Evolutionary conservation across 2,797 vertebrate genomes (phyloP), one percentile per base, ranked within the genome.

Genomic region (Adrianichthys oophorus): DNA sequence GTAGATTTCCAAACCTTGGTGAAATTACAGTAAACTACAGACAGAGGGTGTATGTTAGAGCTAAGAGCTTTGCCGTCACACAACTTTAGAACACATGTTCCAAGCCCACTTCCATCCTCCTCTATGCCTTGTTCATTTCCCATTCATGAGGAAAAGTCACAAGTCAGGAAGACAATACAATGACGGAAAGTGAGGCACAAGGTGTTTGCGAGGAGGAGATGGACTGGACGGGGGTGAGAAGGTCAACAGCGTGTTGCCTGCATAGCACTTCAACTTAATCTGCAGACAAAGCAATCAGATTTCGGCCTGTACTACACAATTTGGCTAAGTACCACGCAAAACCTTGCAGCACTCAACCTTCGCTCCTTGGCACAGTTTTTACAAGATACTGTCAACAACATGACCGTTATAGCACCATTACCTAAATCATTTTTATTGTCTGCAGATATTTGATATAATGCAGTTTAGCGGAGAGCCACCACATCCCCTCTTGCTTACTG

Each of bases 31-130:
- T 41, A 26, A 64, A 48, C 23, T 56, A 17, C 23, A 26, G 48
- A 63, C 7, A 1, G 1, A 59, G 59, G 46, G 17, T 40, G 10
- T 45, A 62, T 24, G 75, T 91, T 21, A 85, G 87, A 91, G 78
- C 57, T 43, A 54, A 67, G 66, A 48, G 68, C 87, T 87, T 82
- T 91, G 89, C 81, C 87, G 62, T 61, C 59, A 66, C 62, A 89
- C 92, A 91, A 91, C 79, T 70, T 83, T 60, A 77, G 88, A 87
- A 72, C 90, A 94, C 91, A 93, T 93, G 92, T 90, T 86, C 77
- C 32, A 37, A 37, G 16, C 60, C 48, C 19, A 18, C 32, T 60
- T 69, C 46, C 62, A 61, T 62, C 47, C 63, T 56, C 53, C 56
- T 71, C 57, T 61, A 45, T 40, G 53, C 56, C 57, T 66, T 52